phyloP scores from a whole-genome alignment of 2,797 vertebrate genomes.

The Lepus oiostolus region DNA sequence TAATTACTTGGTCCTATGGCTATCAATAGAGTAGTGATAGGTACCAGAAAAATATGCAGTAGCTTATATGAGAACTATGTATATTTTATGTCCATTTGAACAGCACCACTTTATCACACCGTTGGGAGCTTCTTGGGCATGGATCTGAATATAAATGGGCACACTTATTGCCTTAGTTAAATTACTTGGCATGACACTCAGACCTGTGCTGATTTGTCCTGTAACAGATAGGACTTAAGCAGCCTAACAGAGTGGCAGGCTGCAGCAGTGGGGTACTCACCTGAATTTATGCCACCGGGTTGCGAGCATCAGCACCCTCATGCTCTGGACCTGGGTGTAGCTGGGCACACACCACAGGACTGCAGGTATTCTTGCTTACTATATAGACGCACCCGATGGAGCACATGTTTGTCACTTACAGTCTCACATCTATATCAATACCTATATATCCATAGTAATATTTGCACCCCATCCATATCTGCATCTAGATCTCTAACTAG shows the following conservation, averaged over 20 bases:
- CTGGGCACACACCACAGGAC: not conserved
- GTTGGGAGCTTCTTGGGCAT: conserved; percentile 63
- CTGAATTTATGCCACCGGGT: not conserved
- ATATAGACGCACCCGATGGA: fast-evolving
- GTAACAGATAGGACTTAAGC: conserved; percentile 4
- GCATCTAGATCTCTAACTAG: not conserved
- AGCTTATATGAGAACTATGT: conserved; percentile 75
- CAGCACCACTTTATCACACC: conserved; percentile 73
- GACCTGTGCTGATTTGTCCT: not conserved
- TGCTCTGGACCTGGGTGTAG: not conserved
- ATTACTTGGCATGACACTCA: conserved; percentile 51
- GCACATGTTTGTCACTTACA: not conserved
- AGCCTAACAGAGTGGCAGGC: not conserved
- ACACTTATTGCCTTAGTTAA: conserved; percentile 49
- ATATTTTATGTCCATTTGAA: conserved; percentile 80
- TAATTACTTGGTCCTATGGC: conserved; percentile 64
- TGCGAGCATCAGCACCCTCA: not conserved
- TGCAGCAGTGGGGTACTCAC: not conserved
- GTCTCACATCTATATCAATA: not conserved
- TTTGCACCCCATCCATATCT: too few species aligned
- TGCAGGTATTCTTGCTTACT: fast-evolving
- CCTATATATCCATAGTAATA: not conserved
- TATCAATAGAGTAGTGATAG: conserved; percentile 62
- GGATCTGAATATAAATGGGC: conserved; percentile 76
- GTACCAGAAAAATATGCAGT: conserved; percentile 54